Evolutionary conservation across 2,113 vertebrate species (phyloP).

Genomic region (Rhea pennata): DNA sequence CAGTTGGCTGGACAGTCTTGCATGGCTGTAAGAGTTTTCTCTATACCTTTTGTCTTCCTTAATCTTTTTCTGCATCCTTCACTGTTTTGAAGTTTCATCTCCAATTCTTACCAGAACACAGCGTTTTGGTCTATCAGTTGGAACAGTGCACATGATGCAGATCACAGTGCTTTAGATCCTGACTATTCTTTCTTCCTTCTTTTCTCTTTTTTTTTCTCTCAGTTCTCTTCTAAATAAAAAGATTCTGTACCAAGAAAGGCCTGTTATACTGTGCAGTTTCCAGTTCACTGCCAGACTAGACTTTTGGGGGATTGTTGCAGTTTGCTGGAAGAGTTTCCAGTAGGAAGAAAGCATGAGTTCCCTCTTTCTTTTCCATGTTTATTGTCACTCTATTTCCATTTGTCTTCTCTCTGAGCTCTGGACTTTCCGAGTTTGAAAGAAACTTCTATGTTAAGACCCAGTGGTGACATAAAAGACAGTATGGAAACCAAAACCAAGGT

Average conservation of each 20-base stretch:
- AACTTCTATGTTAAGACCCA: neutral
- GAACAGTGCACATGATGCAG: fast-evolving
- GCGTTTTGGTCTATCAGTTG: fast-evolving
- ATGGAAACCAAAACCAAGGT: neutral
- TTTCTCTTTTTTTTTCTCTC: neutral
- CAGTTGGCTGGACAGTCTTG: neutral
- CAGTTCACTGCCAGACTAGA: neutral
- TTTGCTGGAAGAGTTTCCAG: neutral
- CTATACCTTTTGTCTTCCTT: neutral
- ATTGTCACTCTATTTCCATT: neutral
- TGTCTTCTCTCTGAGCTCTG: neutral
- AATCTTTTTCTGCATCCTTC: neutral
- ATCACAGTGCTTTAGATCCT: neutral
- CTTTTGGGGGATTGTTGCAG: neutral
- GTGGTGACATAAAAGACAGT: neutral
- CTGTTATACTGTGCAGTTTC: neutral
- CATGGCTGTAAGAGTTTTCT: neutral
- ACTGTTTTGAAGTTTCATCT: neutral
- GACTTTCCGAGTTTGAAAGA: neutral
- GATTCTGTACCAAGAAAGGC: neutral
- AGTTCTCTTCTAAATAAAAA: neutral
- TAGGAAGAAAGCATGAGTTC: neutral
- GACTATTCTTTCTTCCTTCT: neutral
- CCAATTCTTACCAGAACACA: neutral
- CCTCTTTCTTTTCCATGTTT: neutral